Conservation (phyloP, 92 coral and sea anemone genomes). For the Galaxea fascicularis region DNA sequence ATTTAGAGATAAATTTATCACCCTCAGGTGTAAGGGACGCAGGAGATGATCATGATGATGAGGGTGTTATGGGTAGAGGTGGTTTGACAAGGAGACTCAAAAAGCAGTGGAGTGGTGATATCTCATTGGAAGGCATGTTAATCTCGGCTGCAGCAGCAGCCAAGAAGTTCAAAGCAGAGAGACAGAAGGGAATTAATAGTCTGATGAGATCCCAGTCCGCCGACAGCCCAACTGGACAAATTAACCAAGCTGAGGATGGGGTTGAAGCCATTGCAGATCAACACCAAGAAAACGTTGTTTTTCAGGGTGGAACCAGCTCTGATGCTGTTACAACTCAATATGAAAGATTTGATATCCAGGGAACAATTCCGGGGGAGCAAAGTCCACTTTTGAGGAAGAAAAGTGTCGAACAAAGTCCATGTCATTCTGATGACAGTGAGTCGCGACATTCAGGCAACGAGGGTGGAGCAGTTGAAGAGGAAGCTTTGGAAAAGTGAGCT, state of each 20-base stretch:
- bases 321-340: neutral
- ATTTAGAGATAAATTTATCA: neutral
- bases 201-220: constrained; percentile 14
- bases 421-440: constrained; percentile 81
- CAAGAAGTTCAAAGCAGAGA: constrained; percentile 69
- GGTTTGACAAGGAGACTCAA: constrained; percentile 7
- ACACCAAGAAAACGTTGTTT: neutral
- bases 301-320: neutral
- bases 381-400: constrained; percentile 19
- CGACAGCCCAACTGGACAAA: constrained; percentile 14
- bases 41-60: constrained; percentile 66
- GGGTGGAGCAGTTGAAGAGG: constrained; percentile 28
- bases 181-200: constrained; percentile 31
- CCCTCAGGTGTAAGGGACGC: constrained; percentile 7
- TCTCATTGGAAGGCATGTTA: constrained; percentile 77
- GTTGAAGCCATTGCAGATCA: neutral
- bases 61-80: neutral
- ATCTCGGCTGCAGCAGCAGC: constrained; percentile 87
- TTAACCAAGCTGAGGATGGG: neutral
- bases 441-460: constrained; percentile 56
- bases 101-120: constrained; percentile 49
- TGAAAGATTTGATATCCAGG: constrained; percentile 10
- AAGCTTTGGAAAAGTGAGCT: constrained; percentile 24
- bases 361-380: constrained; percentile 10
- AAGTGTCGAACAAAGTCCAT: constrained; percentile 32